phyloP scores from a whole-genome alignment of 1,140 invertebrate genomes.

The Cecropterus lyciades region DNA sequence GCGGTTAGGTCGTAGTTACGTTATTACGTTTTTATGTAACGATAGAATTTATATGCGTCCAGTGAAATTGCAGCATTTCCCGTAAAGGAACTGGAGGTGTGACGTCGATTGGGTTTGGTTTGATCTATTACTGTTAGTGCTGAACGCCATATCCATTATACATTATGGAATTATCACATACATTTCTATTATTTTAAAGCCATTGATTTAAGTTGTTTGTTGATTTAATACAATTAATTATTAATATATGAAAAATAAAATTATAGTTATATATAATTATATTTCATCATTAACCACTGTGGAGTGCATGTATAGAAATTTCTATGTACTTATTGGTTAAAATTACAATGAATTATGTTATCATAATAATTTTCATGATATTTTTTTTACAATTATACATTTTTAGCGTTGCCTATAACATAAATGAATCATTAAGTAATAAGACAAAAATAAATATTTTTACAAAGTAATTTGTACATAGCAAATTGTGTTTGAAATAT shows the following conservation, averaged over 20 bases:
- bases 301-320: constrained; percentile 24
- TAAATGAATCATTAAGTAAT: constrained; percentile 76
- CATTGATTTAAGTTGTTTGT: constrained; percentile 32
- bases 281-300: constrained; percentile 24
- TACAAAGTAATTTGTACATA: constrained; percentile 83
- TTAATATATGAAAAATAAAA: constrained; percentile 34
- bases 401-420: constrained; percentile 78
- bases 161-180: constrained; percentile 26
- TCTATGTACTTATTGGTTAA: constrained; percentile 74
- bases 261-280: constrained; percentile 34
- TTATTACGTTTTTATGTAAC: constrained; percentile 31
- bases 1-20: constrained; percentile 28
- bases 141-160: constrained; percentile 28
- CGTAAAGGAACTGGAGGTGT: constrained; percentile 10
- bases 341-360: constrained; percentile 68
- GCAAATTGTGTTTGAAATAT: constrained; percentile 80
- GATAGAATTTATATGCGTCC: constrained; percentile 37
- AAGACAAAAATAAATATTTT: constrained; percentile 81
- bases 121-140: constrained; percentile 27
- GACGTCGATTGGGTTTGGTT: constrained; percentile 3
- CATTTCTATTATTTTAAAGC: constrained; percentile 28
- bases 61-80: constrained; percentile 33
- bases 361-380: constrained; percentile 69
- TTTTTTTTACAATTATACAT: constrained; percentile 63
- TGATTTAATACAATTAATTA: constrained; percentile 11